A percentile compares a stretch with the other conserved stretches of the same genome.
Evolutionary conservation across 2,113 vertebrate genomes (phyloP).

Genomic region (Trichechus manatus): DNA sequence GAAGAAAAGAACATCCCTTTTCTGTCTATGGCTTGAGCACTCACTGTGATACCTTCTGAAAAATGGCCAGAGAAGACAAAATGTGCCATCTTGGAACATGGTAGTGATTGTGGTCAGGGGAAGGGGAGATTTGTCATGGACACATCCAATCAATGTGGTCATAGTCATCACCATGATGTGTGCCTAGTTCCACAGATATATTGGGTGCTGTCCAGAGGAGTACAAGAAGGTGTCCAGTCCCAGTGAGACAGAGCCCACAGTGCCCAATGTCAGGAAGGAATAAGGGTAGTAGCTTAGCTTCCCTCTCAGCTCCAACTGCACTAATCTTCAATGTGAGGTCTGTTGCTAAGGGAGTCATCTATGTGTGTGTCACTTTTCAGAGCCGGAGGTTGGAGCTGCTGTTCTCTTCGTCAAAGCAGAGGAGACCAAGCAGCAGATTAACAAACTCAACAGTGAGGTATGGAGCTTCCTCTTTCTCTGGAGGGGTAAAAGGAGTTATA

Average conservation of each 20-base stretch:
- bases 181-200: not conserved
- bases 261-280: not conserved
- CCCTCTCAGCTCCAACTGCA: not conserved
- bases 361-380: constrained; percentile 84
- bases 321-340: not conserved
- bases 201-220: not conserved
- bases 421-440: constrained; percentile 92
- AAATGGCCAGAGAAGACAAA: not conserved
- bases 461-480: constrained; percentile 14
- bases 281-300: not conserved
- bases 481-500: not conserved
- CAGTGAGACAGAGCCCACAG: not conserved
- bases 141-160: too few relatives aligned
- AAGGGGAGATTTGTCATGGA: not conserved
- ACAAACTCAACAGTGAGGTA: constrained; percentile 91
- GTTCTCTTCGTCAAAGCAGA: constrained; percentile 91
- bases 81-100: not conserved
- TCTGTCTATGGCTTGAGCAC: not conserved
- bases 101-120: not conserved
- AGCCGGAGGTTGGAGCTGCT: constrained; percentile 88
- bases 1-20: not conserved
- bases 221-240: not conserved
- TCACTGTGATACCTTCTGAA: not conserved
- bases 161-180: not conserved
- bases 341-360: constrained; percentile 47